A percentile compares a stretch with the other conserved stretches of the same genome.
Conservation (phyloP, 2,888 invertebrate species). For the Bhutanitis thaidina region DNA sequence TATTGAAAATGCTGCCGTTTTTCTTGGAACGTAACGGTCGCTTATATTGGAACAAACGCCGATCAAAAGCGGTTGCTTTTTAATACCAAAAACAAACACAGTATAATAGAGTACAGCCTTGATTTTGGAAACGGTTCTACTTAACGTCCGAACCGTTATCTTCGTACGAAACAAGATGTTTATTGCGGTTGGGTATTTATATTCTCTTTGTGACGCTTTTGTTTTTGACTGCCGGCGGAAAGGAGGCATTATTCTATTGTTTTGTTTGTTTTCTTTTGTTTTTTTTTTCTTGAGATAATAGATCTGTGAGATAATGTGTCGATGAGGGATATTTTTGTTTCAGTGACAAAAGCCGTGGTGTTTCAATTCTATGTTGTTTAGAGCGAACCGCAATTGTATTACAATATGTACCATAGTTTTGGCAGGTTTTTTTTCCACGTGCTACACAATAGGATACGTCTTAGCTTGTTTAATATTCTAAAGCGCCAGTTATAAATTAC, state of each 20-base stretch:
- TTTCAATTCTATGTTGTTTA: not conserved
- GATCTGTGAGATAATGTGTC: not conserved
- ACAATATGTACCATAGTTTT: too few relatives aligned
- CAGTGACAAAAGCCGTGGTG: not conserved
- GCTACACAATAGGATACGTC: too few relatives aligned
- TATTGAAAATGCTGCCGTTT: not conserved
- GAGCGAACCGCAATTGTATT: not conserved
- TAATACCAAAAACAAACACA: not conserved
- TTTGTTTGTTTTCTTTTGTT: constrained; percentile 17
- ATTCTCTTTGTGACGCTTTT: constrained; percentile 21
- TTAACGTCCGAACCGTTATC: constrained; percentile 30
- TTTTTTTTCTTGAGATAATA: constrained; percentile 2
- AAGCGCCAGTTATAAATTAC: too few relatives aligned
- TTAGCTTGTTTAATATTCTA: too few relatives aligned
- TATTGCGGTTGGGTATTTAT: constrained; percentile 51
- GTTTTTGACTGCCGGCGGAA: constrained; percentile 30
- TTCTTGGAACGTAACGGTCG: constrained; percentile 5
- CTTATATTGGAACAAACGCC: not conserved
- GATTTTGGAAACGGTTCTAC: constrained; percentile 8
- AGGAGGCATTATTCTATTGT: constrained; percentile 21
- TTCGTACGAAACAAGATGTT: constrained; percentile 33
- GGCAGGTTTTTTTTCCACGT: too few relatives aligned
- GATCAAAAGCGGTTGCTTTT: not conserved
- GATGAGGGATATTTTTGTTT: not conserved
- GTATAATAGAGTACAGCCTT: not conserved